phyloP scores from a whole-genome alignment of 2,888 invertebrate genomes.

The Drosophila merina region DNA sequence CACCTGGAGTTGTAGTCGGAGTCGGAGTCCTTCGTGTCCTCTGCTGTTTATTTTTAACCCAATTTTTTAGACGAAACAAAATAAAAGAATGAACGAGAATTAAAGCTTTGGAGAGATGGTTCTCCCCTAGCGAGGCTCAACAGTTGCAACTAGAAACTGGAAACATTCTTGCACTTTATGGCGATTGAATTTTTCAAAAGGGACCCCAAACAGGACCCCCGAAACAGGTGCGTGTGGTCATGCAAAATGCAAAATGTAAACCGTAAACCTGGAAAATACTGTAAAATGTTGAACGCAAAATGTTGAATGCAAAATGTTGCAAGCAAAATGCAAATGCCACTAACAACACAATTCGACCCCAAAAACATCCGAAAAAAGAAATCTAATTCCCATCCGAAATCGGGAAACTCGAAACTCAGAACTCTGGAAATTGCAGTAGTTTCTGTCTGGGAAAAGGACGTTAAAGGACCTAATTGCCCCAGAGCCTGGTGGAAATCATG shows the following conservation, averaged over 20 bases:
- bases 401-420: background rate
- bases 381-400: no score
- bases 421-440: no score
- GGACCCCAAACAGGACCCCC: no score
- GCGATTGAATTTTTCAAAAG: slow-evolving; percentile 1
- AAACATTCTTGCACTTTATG: background rate
- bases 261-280: background rate
- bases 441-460: no score
- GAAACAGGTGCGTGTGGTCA: slow-evolving; percentile 33
- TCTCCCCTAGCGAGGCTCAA: background rate
- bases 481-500: no score
- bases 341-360: background rate
- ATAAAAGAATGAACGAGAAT: background rate
- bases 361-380: background rate
- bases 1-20: slow-evolving; percentile 21
- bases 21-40: slow-evolving; percentile 21
- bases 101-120: background rate
- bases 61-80: slow-evolving; percentile 37
- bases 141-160: background rate
- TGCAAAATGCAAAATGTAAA: slow-evolving; percentile 48
- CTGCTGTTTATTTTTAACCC: slow-evolving; percentile 45
- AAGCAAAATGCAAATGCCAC: slow-evolving; percentile 45
- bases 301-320: slow-evolving; percentile 21
- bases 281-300: no score
- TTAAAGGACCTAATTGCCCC: background rate